Evolutionary conservation across 2,797 vertebrate genomes (phyloP), one percentile per base, ranked within the genome.

Genomic region (Nannoperca australis): DNA sequence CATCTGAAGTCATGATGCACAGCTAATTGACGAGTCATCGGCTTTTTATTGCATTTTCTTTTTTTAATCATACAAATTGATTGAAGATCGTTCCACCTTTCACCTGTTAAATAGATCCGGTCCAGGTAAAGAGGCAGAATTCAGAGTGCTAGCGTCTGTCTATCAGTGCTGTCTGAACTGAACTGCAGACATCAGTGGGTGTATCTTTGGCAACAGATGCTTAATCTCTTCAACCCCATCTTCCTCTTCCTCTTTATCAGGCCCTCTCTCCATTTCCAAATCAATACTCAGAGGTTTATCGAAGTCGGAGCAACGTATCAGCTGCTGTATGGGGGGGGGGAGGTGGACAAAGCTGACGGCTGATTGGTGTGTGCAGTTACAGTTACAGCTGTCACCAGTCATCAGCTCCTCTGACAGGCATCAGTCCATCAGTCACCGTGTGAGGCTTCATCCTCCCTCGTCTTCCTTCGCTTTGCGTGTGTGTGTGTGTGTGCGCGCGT

Each of bases 341-440:
- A 62, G 17, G 51, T 54, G 20, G 59, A 38, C 9, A 32, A 32
- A 32, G 30, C 4, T 5, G 30, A 32, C 5, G 5, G 30, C 30
- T 5, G 3, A 32, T 32, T 2, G 30, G 30, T 36, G 24, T 22
- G 18, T 56, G 36, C 32, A 40, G 32, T 58, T 63, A 30, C 3
- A n/a, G 20, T n/a, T 20, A 22, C 49, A 30, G 15, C 56, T 51
- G 27, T 83, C 72, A 24, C 38, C 30, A 22, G 27, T 42, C 47
- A 59, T 74, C 53, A 32, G 64, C 70, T 50, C n/a, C 17, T n/a
- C 55, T 53, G 55, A 60, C 70, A 55, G 58, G 18, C 44, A 47
- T 75, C 70, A 58, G 54, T 82, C 79, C 70, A n/a, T n/a, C 27
- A 79, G 47, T 12, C 27, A 12, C 9, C 56, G 58, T 40, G 54